Evolutionary conservation across 2,888 invertebrate genomes (phyloP), one percentile per base, ranked within the genome.

Genomic region (Deilephila elpenor): DNA sequence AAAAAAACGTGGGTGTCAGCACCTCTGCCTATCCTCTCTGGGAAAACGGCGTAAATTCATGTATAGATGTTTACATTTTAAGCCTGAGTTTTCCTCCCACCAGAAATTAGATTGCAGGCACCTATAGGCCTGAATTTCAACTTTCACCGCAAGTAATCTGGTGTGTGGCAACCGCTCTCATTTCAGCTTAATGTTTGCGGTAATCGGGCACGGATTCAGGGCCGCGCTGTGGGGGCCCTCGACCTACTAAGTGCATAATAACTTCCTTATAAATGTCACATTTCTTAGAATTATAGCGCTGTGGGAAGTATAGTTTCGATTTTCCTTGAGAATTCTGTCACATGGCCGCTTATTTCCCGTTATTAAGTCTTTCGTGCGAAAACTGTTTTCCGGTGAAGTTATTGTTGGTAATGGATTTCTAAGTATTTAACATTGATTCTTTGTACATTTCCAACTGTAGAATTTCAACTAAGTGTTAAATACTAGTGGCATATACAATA

Each of bases 161-260:
- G 67, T 51, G 67, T 67, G 64, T 44, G 17, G 67, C 51, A 67
- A 51, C 25, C 25, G 67, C 25, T 67, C 67, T 67, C 67, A 51
- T 51, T 67, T 51, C 51, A 25, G 67, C 67, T 67, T 44, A 67
- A 51, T 67, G 67, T 67, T 67, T 64, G 64, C 29, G 60, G 60
- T 64, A 44, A 67, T 67, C 67, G 25, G 51, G 67, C 17, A 51
- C 51, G 67, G 51, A 25, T 67, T 51, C 25, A 67, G 51, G 25
- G 17, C 11, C 14, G 3, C 14, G 11, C 34, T 34, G 14, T 5
- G n/a, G 51, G 67, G 51, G 25, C 2, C 2, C 51, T 14, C n/a
- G 44, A 51, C 67, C 51, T 4, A 44, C 67, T 17, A 0, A 20
- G 20, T 20, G 20, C n/a, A 14, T 51, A 29, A 25, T 51, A 1